phyloP scores from a whole-genome alignment of 2,888 invertebrate genomes.

The Bibio marci region DNA sequence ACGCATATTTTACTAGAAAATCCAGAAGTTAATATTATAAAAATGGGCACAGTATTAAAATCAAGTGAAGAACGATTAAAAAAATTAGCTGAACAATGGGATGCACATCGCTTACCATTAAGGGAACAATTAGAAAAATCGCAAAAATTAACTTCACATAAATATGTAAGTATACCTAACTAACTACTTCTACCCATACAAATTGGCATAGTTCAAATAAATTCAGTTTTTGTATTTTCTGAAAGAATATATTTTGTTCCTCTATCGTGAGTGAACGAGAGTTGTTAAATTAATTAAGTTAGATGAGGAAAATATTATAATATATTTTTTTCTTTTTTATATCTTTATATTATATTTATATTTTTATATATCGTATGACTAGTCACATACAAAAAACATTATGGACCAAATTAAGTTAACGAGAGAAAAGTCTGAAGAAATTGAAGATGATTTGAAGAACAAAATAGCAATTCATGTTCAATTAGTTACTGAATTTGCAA shows the following conservation, averaged over 20 bases:
- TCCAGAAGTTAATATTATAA: conserved; percentile 40
- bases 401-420: conserved; percentile 13
- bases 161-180: conserved; percentile 19
- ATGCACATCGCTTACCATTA: conserved; percentile 48
- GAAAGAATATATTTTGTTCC: conserved; percentile 3
- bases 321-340: too few species aligned
- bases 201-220: too few species aligned
- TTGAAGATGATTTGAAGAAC: conserved; percentile 21
- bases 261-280: too few species aligned
- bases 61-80: conserved; percentile 42
- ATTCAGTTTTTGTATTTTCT: too few species aligned
- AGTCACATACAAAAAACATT: conserved; percentile 9
- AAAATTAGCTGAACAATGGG: conserved; percentile 53
- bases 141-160: conserved; percentile 21
- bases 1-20: conserved; percentile 46
- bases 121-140: conserved; percentile 33
- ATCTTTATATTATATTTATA: too few species aligned
- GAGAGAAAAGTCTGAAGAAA: conserved; percentile 25
- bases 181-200: background rate
- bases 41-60: conserved; percentile 39
- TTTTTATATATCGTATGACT: background rate
- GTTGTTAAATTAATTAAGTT: too few species aligned
- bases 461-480: conserved; percentile 29
- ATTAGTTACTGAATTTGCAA: conserved; percentile 28
- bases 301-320: too few species aligned